Evolutionary conservation across 2,888 invertebrate genomes (phyloP), one percentile per base, ranked within the genome.

Genomic region (Spicauda simplicius): DNA sequence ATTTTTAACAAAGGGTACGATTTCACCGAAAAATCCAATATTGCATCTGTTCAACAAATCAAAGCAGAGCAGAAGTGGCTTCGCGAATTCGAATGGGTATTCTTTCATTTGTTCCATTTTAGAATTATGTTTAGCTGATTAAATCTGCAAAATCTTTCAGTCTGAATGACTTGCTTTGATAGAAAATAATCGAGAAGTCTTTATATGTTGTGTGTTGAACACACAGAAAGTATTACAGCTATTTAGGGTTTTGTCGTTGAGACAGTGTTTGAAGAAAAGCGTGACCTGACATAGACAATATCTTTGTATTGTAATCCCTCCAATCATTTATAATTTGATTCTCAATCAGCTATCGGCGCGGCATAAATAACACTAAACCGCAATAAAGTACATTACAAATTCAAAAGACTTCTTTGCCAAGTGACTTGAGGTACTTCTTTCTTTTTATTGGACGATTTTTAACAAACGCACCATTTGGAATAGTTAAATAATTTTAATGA

Each of bases 61-160:
- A 18, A 76, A 71, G 71, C 73, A 71, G 25, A 68, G 52, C 50
- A 66, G 57, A 18, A 76, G 64, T 20, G 71, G 73, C 59, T 71
- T 69, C 57, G 58, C 50, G 57, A 69, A 71, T 69, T 76, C 72
- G n/a, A 60, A 61, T 45, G 76, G 73, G 65, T 69, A 69, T 68
- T 68, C 67, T 55, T 71, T 61, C 57, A 65, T 61, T 60, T 61
- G 33, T 50, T 69, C 68, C 72, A 73, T 71, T 71, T 66, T 64
- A 41, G 58, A 66, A 58, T 37, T 69, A 66, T 62, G 54, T 61
- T 69, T 45, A 53, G 11, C 14, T 30, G 58, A 58, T 58, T 62
- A 53, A 61, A 59, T 53, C 66, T 48, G 25, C 48, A 37, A 18
- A 33, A 54, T 45, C 58, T 62, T 58, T 18, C 25, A 16, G 48